Percentiles rank a stretch among this genome's conserved stretches.
phyloP scores from a whole-genome alignment of 2,113 vertebrate species.

The Thryonomys swinderianus region DNA sequence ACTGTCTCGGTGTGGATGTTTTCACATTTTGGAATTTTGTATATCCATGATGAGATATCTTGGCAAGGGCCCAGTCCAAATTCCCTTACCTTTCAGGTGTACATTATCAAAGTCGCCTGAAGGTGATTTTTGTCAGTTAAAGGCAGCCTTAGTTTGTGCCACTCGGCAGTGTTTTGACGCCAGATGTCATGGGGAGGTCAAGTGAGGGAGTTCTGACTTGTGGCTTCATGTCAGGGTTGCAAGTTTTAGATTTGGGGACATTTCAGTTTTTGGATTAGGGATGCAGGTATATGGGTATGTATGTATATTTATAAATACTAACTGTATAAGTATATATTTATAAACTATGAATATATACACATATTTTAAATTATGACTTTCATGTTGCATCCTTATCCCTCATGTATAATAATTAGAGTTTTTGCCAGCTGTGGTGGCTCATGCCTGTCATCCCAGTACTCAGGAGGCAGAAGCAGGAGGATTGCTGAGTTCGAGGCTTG shows the following conservation, averaged over 20 bases:
- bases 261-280: background rate
- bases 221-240: background rate
- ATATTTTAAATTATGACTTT: conserved; percentile 18
- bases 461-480: too few relatives aligned
- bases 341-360: background rate
- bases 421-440: too few relatives aligned
- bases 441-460: too few relatives aligned
- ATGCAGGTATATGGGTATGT: too few relatives aligned
- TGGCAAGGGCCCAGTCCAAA: background rate
- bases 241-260: background rate
- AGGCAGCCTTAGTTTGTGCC: background rate
- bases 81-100: background rate
- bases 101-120: background rate
- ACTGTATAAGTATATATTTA: background rate
- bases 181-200: background rate
- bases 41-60: too few relatives aligned
- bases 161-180: background rate
- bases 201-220: background rate
- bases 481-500: too few relatives aligned
- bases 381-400: background rate
- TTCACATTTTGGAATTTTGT: background rate
- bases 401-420: background rate
- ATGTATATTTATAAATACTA: background rate
- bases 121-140: background rate
- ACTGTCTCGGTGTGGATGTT: too few relatives aligned